Percentiles rank a stretch among this genome's conserved stretches.
Evolutionary conservation across 1,140 invertebrate species (phyloP).

Genomic region (Oedothorax gibbosus): DNA sequence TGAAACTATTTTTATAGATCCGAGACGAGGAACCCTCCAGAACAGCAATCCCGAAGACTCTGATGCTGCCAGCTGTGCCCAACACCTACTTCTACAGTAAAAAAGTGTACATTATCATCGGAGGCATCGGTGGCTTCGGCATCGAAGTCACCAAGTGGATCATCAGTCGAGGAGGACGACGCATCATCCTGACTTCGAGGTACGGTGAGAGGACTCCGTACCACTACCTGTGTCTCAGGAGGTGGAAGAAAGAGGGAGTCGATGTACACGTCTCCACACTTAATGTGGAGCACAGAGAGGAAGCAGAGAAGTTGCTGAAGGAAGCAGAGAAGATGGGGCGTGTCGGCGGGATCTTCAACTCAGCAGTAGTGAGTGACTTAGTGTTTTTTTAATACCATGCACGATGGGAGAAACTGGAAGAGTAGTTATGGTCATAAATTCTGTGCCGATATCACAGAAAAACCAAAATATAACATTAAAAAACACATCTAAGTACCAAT

Average conservation of each 20-base stretch:
- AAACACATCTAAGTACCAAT: no score
- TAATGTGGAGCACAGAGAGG: slow-evolving; percentile 75
- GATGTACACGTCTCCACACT: slow-evolving; percentile 79
- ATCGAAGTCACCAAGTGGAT: slow-evolving; percentile 74
- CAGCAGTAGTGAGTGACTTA: slow-evolving; percentile 79
- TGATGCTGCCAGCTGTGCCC: slow-evolving; percentile 67
- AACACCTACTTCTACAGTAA: slow-evolving; percentile 68
- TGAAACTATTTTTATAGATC: slow-evolving; percentile 11
- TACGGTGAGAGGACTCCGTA: slow-evolving; percentile 72
- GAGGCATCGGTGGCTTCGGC: slow-evolving; percentile 74
- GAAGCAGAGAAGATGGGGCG: slow-evolving; percentile 79
- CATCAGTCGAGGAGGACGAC: slow-evolving; percentile 70
- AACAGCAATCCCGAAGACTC: slow-evolving; percentile 62
- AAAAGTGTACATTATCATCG: slow-evolving; percentile 71
- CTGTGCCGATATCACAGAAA: no score
- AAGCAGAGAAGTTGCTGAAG: slow-evolving; percentile 79
- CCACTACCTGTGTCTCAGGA: slow-evolving; percentile 67
- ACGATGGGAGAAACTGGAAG: no score
- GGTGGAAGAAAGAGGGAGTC: slow-evolving; percentile 78
- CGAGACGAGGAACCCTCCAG: slow-evolving; percentile 66
- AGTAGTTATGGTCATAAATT: no score
- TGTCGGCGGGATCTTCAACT: slow-evolving; percentile 93
- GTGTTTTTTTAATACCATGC: background rate
- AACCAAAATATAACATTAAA: no score
- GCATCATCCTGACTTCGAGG: slow-evolving; percentile 72